A percentile compares a stretch with the other conserved stretches of the same genome.
Evolutionary conservation across 2,797 vertebrate genomes (phyloP).

Genomic region (Enteromius afrohamiltoni): DNA sequence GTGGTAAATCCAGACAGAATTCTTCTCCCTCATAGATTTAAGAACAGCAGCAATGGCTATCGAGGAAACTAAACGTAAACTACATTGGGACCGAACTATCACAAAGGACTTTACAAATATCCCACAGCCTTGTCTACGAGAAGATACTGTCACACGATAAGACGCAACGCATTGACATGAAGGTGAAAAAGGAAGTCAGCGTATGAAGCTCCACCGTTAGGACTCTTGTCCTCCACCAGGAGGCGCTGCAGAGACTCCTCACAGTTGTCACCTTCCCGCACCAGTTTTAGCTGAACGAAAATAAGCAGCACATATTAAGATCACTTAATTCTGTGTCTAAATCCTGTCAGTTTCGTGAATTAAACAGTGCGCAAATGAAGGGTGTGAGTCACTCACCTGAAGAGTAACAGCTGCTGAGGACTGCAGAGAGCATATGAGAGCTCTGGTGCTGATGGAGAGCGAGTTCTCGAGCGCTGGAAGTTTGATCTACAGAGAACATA

Average conservation of each 20-base stretch:
- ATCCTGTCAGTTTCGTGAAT: conserved; percentile 5
- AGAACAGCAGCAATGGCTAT: not conserved
- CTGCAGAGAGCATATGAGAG: conserved; percentile 69
- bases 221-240: conserved; percentile 82
- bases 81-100: not conserved
- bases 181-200: conserved; percentile 82
- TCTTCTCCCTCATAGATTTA: not conserved
- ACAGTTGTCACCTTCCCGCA: conserved; percentile 77
- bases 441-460: conserved; percentile 70
- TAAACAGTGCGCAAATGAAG: not conserved
- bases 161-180: conserved; percentile 77
- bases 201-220: conserved; percentile 81
- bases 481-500: conserved; percentile 66
- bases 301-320: not conserved
- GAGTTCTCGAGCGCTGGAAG: conserved; percentile 74
- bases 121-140: not conserved
- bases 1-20: not conserved
- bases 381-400: conserved; percentile 66
- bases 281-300: conserved; percentile 72
- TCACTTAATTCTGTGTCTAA: not conserved
- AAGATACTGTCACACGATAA: conserved; percentile 67
- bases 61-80: not conserved
- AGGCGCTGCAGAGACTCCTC: conserved; percentile 78
- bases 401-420: conserved; percentile 61
- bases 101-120: not conserved